Evolutionary conservation across 2,113 vertebrate genomes (phyloP).

Genomic region (Catharus bicknelli): DNA sequence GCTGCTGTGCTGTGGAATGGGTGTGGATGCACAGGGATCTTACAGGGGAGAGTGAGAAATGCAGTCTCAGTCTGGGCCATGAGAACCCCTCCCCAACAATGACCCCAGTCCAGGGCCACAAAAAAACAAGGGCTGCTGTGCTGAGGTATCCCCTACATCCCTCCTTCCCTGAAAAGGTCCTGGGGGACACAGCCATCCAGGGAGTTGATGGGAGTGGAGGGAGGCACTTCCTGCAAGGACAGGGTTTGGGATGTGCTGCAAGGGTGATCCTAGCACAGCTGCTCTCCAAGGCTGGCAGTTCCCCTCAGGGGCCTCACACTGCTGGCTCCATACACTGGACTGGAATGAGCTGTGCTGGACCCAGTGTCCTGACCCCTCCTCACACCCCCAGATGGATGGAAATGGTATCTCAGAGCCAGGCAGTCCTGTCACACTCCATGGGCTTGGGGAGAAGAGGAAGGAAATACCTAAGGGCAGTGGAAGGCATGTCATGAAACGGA

Average conservation of each 20-base stretch:
- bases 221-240: not conserved
- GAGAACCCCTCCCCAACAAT: rapidly evolving
- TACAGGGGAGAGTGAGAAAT: not conserved
- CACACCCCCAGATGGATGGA: rapidly evolving
- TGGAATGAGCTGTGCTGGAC: not conserved
- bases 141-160: not conserved
- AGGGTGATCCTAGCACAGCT: not conserved
- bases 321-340: too few relatives aligned
- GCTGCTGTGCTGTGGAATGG: not conserved
- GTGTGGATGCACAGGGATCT: not conserved
- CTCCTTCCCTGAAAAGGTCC: not conserved
- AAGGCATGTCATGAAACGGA: not conserved
- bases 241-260: not conserved
- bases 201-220: not conserved
- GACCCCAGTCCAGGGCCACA: not conserved
- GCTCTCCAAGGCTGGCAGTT: not conserved
- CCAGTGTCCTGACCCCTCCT: not conserved
- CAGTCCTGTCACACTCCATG: not conserved
- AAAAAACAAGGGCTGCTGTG: not conserved
- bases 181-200: not conserved
- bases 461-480: not conserved
- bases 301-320: too few relatives aligned
- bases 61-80: not conserved
- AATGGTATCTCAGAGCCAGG: not conserved
- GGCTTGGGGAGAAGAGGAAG: not conserved